A percentile compares a stretch with the other conserved stretches of the same genome.
Conservation (phyloP, 2,797 vertebrate species). For the Ispidina lecontei region DNA sequence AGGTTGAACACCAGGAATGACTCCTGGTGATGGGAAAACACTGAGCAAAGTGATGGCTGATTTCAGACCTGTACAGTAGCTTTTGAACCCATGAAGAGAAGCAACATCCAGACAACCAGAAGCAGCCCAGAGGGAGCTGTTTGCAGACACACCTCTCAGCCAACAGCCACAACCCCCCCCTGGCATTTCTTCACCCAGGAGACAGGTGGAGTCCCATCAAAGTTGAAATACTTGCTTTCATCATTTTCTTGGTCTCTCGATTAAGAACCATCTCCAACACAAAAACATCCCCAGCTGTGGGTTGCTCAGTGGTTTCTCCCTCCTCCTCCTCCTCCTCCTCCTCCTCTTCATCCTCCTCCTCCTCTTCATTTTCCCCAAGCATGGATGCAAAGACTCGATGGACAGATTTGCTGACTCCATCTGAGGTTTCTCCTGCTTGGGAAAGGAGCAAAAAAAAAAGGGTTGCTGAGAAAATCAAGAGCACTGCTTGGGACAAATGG, state of each 20-base stretch:
- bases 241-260: conserved; percentile 96
- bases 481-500: background rate
- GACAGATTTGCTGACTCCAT: conserved; percentile 92
- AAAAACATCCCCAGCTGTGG: conserved; percentile 92
- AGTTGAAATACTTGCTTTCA: conserved; percentile 85
- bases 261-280: conserved; percentile 96
- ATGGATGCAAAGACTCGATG: conserved; percentile 95
- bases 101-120: too few relatives aligned
- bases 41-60: too few relatives aligned
- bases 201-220: background rate
- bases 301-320: conserved; percentile 80
- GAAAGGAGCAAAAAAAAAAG: background rate
- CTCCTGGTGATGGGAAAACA: too few relatives aligned
- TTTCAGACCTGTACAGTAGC: too few relatives aligned
- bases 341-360: conserved; percentile 67
- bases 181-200: background rate
- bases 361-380: conserved; percentile 84
- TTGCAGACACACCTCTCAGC: background rate
- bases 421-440: conserved; percentile 79
- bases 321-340: conserved; percentile 80
- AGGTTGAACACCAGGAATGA: too few relatives aligned
- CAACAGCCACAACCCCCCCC: background rate
- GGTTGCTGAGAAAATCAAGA: background rate
- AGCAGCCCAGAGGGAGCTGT: background rate
- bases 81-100: too few relatives aligned